Conservation (phyloP, 2,888 invertebrate species). For the Tribolium freemani region DNA sequence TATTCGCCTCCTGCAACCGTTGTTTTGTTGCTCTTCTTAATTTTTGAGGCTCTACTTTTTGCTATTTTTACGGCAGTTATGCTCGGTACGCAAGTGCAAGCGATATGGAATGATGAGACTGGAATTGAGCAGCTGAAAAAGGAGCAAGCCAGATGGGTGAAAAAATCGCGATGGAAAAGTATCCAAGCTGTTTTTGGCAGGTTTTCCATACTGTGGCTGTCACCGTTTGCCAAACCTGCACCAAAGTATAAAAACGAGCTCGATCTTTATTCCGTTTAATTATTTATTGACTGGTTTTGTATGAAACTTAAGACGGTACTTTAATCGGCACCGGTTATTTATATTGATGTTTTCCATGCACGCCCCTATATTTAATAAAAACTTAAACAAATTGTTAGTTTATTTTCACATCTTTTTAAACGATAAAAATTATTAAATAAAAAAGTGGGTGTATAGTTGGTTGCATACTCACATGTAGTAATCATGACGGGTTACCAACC, state of each 20-base stretch:
- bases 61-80: slow-evolving; percentile 98
- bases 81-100: slow-evolving; percentile 91
- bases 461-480: too few relatives aligned
- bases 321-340: slow-evolving; percentile 18
- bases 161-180: slow-evolving; percentile 94
- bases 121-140: slow-evolving; percentile 98
- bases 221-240: slow-evolving; percentile 88
- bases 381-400: background rate
- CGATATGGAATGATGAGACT: slow-evolving; percentile 99
- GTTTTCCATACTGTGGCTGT: slow-evolving; percentile 95
- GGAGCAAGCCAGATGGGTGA: slow-evolving; percentile 93
- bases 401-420: too few relatives aligned
- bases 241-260: slow-evolving; percentile 83
- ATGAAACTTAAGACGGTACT: background rate
- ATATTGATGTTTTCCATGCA: slow-evolving; percentile 22
- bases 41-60: slow-evolving; percentile 95
- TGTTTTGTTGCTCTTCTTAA: slow-evolving; percentile 89
- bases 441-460: too few relatives aligned
- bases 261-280: slow-evolving; percentile 88
- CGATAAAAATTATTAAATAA: too few relatives aligned
- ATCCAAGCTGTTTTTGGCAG: slow-evolving; percentile 97
- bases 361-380: background rate
- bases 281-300: slow-evolving; percentile 48
- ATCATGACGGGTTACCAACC: background rate
- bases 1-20: slow-evolving; percentile 97